Conservation (phyloP, 1,140 invertebrate genomes). For the Portunus trituberculatus region DNA sequence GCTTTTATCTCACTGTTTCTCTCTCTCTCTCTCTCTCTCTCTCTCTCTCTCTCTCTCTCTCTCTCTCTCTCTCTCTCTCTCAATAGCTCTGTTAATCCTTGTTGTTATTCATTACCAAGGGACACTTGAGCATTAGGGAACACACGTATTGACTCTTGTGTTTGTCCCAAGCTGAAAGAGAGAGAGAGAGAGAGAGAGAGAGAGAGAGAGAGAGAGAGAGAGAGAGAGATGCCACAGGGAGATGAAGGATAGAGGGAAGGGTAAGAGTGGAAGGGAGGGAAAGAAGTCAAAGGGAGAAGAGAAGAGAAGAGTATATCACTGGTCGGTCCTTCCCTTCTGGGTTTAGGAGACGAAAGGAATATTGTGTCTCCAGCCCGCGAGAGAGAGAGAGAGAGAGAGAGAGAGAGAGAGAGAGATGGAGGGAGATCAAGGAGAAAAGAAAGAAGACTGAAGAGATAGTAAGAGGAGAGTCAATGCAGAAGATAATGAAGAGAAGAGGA, state of each 20-base stretch:
- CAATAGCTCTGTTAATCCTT: too few relatives aligned
- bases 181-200: background rate
- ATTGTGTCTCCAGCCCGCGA: background rate
- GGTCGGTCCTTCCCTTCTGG: background rate
- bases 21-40: background rate
- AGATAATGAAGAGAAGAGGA: background rate
- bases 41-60: background rate
- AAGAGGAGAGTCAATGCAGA: constrained; percentile 10
- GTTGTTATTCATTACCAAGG: too few relatives aligned
- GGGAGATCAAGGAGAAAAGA: background rate
- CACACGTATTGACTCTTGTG: too few relatives aligned
- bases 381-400: background rate
- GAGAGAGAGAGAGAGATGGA: background rate
- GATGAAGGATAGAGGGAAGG: constrained; percentile 4
- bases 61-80: too few relatives aligned
- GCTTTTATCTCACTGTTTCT: background rate
- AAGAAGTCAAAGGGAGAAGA: background rate
- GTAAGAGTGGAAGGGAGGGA: background rate
- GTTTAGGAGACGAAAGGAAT: background rate
- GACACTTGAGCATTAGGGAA: too few relatives aligned
- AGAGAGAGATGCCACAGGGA: constrained; percentile 28
- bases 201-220: constrained; percentile 8
- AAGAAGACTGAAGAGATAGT: background rate
- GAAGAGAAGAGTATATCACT: background rate
- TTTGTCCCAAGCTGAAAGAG: background rate